These are phyloP conservation scores for Netelia fuscicornis DNA, from an alignment of 2,888 invertebrate genomes.

Conservation along the genomic window DNA sequence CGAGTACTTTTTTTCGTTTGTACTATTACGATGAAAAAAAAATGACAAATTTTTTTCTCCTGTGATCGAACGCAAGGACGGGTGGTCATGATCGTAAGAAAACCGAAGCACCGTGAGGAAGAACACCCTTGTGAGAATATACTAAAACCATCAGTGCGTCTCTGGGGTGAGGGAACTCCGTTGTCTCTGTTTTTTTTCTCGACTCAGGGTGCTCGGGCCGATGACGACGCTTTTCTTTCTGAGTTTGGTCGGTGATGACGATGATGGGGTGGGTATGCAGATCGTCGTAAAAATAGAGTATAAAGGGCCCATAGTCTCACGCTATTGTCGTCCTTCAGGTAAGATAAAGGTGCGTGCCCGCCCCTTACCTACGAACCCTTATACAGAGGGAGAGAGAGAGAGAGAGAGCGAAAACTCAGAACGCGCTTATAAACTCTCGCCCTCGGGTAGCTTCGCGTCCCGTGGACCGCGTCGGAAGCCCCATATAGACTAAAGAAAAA, in stretches of 20 bases:
- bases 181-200: constrained; percentile 40
- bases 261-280: constrained; percentile 81
- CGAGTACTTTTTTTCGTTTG: background rate
- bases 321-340: constrained; percentile 83
- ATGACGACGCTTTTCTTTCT: constrained; percentile 60
- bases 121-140: constrained; percentile 37
- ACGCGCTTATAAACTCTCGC: constrained; percentile 54
- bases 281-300: constrained; percentile 82
- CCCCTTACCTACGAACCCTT: constrained; percentile 55
- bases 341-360: constrained; percentile 81
- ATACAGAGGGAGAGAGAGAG: constrained; percentile 27
- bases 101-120: constrained; percentile 18
- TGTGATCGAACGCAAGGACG: background rate
- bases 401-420: background rate
- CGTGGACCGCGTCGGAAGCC: constrained; percentile 59
- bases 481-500: constrained; percentile 53
- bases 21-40: background rate
- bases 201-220: constrained; percentile 37
- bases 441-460: constrained; percentile 63
- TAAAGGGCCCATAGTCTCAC: constrained; percentile 84
- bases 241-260: constrained; percentile 44
- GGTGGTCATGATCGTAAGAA: constrained; percentile 41
- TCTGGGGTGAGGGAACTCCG: constrained; percentile 39
- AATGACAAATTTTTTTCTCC: background rate
- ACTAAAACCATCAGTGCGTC: constrained; percentile 47